These are phyloP conservation scores for Boulengeromyrus knoepffleri DNA, from an alignment of 2,113 vertebrate genomes.

Conservation along the genomic window DNA sequence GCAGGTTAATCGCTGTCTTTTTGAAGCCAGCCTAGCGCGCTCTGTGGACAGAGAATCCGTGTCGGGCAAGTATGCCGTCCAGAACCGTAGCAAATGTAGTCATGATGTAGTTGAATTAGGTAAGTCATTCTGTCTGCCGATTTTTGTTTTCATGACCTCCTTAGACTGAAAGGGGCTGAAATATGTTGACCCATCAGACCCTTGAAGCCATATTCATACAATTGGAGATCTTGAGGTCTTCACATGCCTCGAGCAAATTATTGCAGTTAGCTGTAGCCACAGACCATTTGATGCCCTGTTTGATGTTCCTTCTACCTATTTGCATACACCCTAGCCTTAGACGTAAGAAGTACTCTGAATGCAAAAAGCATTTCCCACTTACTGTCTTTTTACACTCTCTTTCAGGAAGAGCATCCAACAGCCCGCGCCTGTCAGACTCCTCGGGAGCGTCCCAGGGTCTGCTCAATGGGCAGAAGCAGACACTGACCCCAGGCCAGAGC, in stretches of 20 bases:
- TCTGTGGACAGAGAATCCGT: conserved; percentile 50
- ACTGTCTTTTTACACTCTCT: conserved; percentile 15
- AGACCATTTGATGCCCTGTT: not conserved
- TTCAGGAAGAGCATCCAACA: conserved; percentile 72
- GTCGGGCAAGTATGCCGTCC: conserved; percentile 53
- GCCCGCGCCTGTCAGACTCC: conserved; percentile 76
- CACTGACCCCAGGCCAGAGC: conserved; percentile 65
- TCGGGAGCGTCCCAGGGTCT: conserved; percentile 67
- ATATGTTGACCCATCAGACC: not conserved
- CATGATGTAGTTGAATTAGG: conserved; percentile 11
- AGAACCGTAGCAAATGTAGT: conserved; percentile 41
- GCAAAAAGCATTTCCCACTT: not conserved
- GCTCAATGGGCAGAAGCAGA: conserved; percentile 48
- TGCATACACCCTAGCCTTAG: not conserved
- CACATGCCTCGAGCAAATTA: not conserved
- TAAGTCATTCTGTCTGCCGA: conserved; percentile 10
- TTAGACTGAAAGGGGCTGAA: not conserved
- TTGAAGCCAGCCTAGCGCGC: conserved; percentile 13
- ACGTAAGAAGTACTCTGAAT: not conserved
- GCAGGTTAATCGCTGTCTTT: conserved; percentile 19
- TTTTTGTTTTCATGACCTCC: not conserved
- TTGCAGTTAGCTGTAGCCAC: not conserved
- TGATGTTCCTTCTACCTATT: not conserved
- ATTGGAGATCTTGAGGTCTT: not conserved
- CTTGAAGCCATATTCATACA: not conserved